phyloP scores from a whole-genome alignment of 2,888 invertebrate species.

The Rutpela maculata region DNA sequence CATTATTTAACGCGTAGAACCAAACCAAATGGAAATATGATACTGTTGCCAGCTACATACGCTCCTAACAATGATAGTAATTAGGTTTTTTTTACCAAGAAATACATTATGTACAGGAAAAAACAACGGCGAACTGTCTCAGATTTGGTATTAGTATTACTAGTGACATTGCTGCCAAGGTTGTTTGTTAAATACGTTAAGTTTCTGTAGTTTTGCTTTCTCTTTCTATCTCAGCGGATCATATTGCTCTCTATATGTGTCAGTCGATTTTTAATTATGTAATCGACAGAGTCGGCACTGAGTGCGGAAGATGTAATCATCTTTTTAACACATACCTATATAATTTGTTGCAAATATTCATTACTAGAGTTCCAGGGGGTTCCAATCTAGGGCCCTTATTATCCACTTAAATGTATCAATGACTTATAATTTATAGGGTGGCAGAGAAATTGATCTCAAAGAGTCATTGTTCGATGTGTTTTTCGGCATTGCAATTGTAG shows the following conservation, averaged over 20 bases:
- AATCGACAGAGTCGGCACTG: not conserved
- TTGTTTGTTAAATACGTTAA: conserved; percentile 36
- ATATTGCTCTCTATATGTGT: not conserved
- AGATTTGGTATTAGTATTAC: not conserved
- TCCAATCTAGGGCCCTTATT: no score
- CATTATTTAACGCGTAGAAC: conserved; percentile 7
- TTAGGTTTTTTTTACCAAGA: conserved; percentile 20
- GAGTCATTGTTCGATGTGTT: no score
- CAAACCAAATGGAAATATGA: conserved; percentile 6
- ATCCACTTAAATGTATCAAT: no score
- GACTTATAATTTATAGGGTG: no score
- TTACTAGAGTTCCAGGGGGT: no score
- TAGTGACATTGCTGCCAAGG: conserved; percentile 41
- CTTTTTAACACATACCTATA: no score
- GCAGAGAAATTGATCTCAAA: no score
- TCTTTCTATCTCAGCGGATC: conserved; percentile 40
- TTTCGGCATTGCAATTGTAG: no score
- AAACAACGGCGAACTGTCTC: conserved; percentile 8
- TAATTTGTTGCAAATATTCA: no score
- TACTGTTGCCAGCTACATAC: not conserved
- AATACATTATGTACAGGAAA: conserved; percentile 19
- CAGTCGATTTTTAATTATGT: conserved; percentile 4
- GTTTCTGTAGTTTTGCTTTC: conserved; percentile 39
- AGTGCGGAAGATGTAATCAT: no score
- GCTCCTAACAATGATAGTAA: conserved; percentile 6